Percentiles rank a stretch among this genome's conserved stretches.
phyloP scores from a whole-genome alignment of 1,140 invertebrate species.

The Scaptodrosophila lebanonensis region DNA sequence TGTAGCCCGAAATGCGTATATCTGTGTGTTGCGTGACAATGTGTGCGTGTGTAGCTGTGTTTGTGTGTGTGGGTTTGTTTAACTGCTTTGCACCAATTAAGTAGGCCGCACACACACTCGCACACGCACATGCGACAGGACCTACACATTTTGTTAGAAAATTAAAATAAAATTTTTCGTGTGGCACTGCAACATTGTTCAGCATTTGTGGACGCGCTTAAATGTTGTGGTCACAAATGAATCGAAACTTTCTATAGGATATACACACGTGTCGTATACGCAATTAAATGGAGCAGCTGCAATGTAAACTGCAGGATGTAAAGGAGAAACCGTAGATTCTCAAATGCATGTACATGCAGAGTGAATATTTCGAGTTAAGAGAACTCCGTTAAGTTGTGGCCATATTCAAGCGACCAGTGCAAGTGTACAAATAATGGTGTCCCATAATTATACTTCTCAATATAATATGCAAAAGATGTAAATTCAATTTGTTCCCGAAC shows the following conservation, averaged over 20 bases:
- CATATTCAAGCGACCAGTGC: too few species aligned
- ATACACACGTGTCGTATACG: conserved; percentile 53
- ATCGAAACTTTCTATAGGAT: conserved; percentile 57
- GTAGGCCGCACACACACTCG: conserved; percentile 49
- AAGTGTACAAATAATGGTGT: too few species aligned
- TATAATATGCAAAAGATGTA: too few species aligned
- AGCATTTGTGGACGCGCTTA: conserved; percentile 43
- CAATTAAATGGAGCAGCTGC: conserved; percentile 44
- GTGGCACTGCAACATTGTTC: conserved; percentile 20
- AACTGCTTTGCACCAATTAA: conserved; percentile 52
- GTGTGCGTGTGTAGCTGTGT: conserved; percentile 32
- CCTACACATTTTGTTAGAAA: too few species aligned
- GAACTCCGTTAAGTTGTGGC: too few species aligned
- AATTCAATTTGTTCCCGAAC: too few species aligned
- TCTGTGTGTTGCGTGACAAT: conserved; percentile 1
- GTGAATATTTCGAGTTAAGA: too few species aligned
- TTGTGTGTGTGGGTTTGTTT: conserved; percentile 20
- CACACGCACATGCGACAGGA: conserved; percentile 35
- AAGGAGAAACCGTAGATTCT: too few species aligned
- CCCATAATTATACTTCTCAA: too few species aligned
- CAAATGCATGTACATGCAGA: too few species aligned
- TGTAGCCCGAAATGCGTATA: conserved; percentile 41
- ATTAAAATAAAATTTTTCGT: conserved; percentile 63
- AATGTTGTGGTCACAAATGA: conserved; percentile 52
- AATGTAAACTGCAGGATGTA: background rate